phyloP scores from a whole-genome alignment of 1,140 invertebrate species.

The Olivierus martensii region DNA sequence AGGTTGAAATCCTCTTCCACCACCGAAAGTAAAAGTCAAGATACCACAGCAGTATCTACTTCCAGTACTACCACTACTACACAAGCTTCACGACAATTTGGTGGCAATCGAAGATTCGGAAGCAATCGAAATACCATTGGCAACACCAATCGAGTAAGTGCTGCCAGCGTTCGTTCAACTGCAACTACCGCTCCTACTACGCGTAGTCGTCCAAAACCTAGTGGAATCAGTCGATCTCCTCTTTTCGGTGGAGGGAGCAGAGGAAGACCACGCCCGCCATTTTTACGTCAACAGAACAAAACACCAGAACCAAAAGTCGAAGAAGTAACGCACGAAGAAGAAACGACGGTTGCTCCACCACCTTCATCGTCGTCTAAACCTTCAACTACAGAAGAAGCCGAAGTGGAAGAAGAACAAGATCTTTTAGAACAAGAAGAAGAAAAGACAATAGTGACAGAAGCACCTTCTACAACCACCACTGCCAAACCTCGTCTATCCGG shows the following conservation, averaged over 20 bases:
- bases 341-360: not conserved
- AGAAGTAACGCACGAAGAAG: too few relatives aligned
- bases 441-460: not conserved
- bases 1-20: too few relatives aligned
- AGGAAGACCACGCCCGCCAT: too few relatives aligned
- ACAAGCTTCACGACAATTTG: not conserved
- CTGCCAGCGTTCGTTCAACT: not conserved
- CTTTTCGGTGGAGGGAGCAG: too few relatives aligned
- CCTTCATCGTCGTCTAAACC: not conserved
- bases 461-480: not conserved
- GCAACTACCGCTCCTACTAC: too few relatives aligned
- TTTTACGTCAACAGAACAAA: too few relatives aligned
- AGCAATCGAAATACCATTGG: not conserved
- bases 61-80: not conserved
- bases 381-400: not conserved
- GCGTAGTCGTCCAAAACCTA: too few relatives aligned
- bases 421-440: not conserved
- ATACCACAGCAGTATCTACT: not conserved
- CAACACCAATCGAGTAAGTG: not conserved
- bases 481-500: not conserved
- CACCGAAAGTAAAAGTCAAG: not conserved
- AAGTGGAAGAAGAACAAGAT: not conserved
- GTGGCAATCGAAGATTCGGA: not conserved
- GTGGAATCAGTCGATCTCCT: too few relatives aligned
- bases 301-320: too few relatives aligned